These are phyloP conservation scores for Helogale parvula DNA, from an alignment of 2,113 vertebrate genomes.

Conservation along the genomic window DNA sequence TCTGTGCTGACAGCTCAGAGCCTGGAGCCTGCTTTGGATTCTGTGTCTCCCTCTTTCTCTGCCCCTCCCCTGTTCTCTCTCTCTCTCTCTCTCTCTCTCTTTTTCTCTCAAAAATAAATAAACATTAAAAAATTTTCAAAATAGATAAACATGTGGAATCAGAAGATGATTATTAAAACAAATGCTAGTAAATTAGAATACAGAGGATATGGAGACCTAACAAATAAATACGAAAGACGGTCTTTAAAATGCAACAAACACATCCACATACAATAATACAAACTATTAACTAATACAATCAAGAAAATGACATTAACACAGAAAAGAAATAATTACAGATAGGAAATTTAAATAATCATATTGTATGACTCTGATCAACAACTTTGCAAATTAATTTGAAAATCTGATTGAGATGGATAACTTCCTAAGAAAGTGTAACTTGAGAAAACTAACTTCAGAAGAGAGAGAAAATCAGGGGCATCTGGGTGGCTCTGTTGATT, in stretches of 20 bases:
- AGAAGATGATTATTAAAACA: background rate
- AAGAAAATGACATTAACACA: background rate
- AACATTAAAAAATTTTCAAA: too few relatives aligned
- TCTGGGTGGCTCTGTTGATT: too few relatives aligned
- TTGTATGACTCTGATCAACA: background rate
- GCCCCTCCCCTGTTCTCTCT: too few relatives aligned
- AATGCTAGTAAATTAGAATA: background rate
- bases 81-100: too few relatives aligned
- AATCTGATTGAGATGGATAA: background rate
- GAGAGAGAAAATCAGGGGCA: background rate
- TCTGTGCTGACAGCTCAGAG: too few relatives aligned
- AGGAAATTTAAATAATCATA: slow-evolving; percentile 1
- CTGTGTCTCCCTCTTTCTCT: too few relatives aligned
- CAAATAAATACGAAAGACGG: background rate
- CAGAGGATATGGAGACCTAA: background rate
- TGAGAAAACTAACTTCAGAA: background rate
- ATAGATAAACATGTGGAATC: background rate
- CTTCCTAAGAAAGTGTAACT: background rate
- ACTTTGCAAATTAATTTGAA: slow-evolving; percentile 1
- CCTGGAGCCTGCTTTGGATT: too few relatives aligned
- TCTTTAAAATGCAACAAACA: background rate
- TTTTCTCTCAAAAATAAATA: too few relatives aligned
- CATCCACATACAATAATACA: background rate
- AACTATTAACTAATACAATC: background rate
- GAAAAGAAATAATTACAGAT: background rate